Conservation (phyloP, 2,888 invertebrate species). For the Caenorhabditis sp. region DNA sequence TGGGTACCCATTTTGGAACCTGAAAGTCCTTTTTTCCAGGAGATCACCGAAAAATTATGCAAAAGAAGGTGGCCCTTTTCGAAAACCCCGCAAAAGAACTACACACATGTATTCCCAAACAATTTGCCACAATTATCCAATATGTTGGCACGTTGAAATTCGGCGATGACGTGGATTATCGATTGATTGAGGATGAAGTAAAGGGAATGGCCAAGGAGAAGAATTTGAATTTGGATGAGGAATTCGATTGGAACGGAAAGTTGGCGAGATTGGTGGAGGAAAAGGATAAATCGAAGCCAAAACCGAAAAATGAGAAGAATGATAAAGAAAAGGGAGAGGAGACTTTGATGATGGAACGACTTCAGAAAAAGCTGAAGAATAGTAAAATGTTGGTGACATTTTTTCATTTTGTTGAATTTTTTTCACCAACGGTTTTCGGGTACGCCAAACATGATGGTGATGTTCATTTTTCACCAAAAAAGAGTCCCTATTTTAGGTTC, state of each 20-base stretch:
- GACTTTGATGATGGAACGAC: background rate
- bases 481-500: too few relatives aligned
- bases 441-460: too few relatives aligned
- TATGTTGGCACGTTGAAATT: constrained; percentile 17
- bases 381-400: background rate
- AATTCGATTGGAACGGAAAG: background rate
- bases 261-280: background rate
- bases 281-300: background rate
- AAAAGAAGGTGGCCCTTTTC: constrained; percentile 23
- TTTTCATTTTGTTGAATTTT: too few relatives aligned
- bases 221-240: background rate
- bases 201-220: background rate
- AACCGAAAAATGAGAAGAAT: background rate
- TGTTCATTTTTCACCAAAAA: too few relatives aligned
- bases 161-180: constrained; percentile 22
- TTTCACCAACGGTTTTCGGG: too few relatives aligned
- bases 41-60: constrained; percentile 9
- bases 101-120: background rate
- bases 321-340: background rate
- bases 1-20: too few relatives aligned
- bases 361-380: background rate
- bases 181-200: background rate
- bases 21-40: too few relatives aligned
- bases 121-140: constrained; percentile 8
- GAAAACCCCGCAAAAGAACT: constrained; percentile 20